Percentiles rank a stretch among this genome's conserved stretches.
phyloP scores from a whole-genome alignment of 2,113 vertebrate species.

The Penelope pileata region DNA sequence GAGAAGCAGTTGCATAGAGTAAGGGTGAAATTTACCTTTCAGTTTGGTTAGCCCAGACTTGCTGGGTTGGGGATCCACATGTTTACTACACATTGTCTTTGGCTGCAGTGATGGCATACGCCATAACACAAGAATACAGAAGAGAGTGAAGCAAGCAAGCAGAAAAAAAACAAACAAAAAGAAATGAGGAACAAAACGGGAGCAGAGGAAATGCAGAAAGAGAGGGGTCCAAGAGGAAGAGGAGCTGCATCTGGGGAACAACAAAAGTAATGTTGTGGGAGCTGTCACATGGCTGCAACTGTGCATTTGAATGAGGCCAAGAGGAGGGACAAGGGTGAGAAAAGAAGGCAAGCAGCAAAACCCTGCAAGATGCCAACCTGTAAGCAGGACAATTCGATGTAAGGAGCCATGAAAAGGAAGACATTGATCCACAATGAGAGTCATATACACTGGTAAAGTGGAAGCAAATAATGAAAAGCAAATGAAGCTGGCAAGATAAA shows the following conservation, averaged over 20 bases:
- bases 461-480: neutral
- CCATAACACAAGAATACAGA: neutral
- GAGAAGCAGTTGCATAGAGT: neutral
- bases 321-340: neutral
- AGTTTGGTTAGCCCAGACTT: neutral
- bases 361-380: neutral
- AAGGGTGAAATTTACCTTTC: neutral
- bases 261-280: neutral
- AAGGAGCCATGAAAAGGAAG: neutral
- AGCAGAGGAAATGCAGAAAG: neutral
- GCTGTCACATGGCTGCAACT: fast-evolving
- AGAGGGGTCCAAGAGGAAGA: neutral
- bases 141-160: neutral
- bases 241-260: fast-evolving
- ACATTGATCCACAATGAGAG: neutral
- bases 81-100: neutral
- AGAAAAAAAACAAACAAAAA: fast-evolving
- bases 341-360: neutral
- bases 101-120: neutral
- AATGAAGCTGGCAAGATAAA: neutral
- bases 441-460: neutral
- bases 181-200: fast-evolving
- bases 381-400: neutral
- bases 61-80: neutral
- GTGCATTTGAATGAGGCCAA: neutral